phyloP scores from a whole-genome alignment of 1,140 invertebrate genomes.

The Doryteuthis pealeii region DNA sequence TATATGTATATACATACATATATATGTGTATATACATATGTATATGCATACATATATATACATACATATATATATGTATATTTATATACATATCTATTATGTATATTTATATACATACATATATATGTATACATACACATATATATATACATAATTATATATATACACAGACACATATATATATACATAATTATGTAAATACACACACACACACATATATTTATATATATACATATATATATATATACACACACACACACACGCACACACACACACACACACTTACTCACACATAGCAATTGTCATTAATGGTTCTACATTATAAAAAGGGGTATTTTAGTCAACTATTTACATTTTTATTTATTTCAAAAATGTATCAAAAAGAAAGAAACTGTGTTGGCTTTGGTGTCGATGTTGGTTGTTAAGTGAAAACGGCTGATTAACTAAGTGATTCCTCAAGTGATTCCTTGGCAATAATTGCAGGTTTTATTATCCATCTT shows the following conservation, averaged over 20 bases:
- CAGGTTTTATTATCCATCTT: too few species aligned
- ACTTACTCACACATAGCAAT: too few species aligned
- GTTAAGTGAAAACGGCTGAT: too few species aligned
- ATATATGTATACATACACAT: not conserved
- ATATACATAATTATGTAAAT: not conserved
- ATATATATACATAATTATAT: not conserved
- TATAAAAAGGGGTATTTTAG: too few species aligned
- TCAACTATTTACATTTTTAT: too few species aligned
- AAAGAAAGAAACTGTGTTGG: too few species aligned
- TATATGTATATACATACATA: not conserved
- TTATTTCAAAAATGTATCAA: too few species aligned
- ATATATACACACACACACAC: not conserved
- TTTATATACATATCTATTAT: not conserved
- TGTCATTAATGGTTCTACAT: too few species aligned
- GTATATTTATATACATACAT: not conserved
- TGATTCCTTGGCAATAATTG: too few species aligned
- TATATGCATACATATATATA: not conserved
- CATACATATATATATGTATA: not conserved
- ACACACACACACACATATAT: not conserved
- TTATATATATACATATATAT: not conserved
- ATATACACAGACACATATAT: not conserved
- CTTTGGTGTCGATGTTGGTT: too few species aligned
- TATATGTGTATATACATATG: not conserved
- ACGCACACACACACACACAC: not conserved
- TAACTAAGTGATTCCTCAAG: too few species aligned